Conservation (phyloP, 2,113 vertebrate genomes). For the Jaculus jaculus region DNA sequence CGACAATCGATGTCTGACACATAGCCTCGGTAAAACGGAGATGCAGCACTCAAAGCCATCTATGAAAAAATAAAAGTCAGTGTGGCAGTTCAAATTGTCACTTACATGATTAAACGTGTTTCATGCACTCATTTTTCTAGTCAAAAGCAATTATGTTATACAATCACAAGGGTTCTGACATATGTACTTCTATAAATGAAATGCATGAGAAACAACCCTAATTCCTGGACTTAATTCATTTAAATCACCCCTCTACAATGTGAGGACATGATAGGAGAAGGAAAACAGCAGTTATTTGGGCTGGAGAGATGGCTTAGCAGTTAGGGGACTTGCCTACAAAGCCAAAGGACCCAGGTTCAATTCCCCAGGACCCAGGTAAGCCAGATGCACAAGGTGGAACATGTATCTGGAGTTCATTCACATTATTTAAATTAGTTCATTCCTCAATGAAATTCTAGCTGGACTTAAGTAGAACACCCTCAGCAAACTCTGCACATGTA, state of each 20-base stretch:
- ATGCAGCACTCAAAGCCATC: slow-evolving; percentile 98
- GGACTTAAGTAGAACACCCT: neutral
- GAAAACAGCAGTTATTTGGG: neutral
- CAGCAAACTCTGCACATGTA: slow-evolving; percentile 4
- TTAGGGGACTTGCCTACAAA: too few species aligned
- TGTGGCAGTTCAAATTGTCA: neutral
- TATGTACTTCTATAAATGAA: neutral
- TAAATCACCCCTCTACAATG: neutral
- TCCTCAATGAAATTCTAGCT: slow-evolving; percentile 5
- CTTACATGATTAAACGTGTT: neutral
- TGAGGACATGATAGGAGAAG: neutral
- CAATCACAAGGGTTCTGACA: neutral
- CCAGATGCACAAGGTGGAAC: too few species aligned
- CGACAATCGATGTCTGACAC: slow-evolving; percentile 98
- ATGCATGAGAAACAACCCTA: neutral
- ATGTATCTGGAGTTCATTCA: too few species aligned
- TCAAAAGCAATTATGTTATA: neutral
- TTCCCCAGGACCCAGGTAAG: too few species aligned
- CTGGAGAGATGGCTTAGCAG: too few species aligned
- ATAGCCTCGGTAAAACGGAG: slow-evolving; percentile 96
- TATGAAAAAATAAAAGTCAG: slow-evolving; percentile 79
- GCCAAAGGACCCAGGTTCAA: too few species aligned
- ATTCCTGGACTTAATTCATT: neutral
- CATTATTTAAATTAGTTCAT: neutral
- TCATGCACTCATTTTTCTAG: neutral